Evolutionary conservation across 1,140 invertebrate genomes (phyloP), one percentile per base, ranked within the genome.

Genomic region (Pomacea maculata): DNA sequence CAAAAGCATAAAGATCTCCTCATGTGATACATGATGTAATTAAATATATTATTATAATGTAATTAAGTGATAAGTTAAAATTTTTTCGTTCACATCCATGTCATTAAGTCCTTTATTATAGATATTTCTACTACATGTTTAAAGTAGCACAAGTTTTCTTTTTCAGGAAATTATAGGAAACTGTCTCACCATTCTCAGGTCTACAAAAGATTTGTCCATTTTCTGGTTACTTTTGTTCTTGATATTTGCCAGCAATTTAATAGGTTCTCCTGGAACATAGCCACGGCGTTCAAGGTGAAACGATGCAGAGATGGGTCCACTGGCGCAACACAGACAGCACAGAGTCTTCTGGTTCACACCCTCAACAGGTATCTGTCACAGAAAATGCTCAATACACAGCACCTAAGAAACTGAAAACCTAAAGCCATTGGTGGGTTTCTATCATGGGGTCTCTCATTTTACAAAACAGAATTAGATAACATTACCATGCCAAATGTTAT

Each of bases 231-330:
- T 65, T 29, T 70, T 63, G 82, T 87, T 88, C 64, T 67, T 82
- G 52, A 88, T 87, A 78, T 88, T 84, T 10, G 83, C 84, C 79
- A 78, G 71, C 19, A 87, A 73, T 61, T 52, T 11, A 21, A 88
- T 86, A 55, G 83, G 80, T 64, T 88, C 87, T 67, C 87, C 87
- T 29, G 87, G 86, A 25, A 88, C 86, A 82, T 83, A 88, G 4
- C 87, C 86, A 9, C 63, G 81, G n/a, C 86, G 70, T n/a, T 87
- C 85, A 17, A 87, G 25, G 19, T 54, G 63, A 57, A 88, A 82
- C 14, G 45, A 61, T 15, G 84, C 87, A 21, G 71, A 21, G 34
- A 88, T 86, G 25, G 87, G 87, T 54, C 86, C 87, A 6, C 83
- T 85, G 63, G 82, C 83, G 72, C 87, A 88, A 70, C 34, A 45